These are phyloP conservation scores for Cirrhinus mrigala DNA, from an alignment of 2,797 vertebrate species.

Conservation along the genomic window DNA sequence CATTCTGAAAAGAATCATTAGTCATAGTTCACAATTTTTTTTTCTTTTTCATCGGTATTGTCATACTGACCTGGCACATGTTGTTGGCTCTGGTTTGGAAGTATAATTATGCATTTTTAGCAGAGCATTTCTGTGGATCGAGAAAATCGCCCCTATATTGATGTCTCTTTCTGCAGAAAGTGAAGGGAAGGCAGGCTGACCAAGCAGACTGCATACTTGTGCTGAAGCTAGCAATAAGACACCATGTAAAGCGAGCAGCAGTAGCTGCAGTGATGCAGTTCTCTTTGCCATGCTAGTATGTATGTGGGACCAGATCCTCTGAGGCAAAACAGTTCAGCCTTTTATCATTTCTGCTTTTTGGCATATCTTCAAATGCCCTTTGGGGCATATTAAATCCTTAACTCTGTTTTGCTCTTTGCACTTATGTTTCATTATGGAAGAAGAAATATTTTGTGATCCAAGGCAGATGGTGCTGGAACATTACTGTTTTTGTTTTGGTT, in stretches of 20 bases:
- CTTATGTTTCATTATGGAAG: not conserved
- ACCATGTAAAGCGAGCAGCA: not conserved
- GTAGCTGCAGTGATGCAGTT: not conserved
- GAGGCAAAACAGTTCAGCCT: not conserved
- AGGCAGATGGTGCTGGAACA: not conserved
- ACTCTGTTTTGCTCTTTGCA: not conserved
- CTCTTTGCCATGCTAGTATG: not conserved
- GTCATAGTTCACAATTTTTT: not conserved
- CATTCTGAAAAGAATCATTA: not conserved
- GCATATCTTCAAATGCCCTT: not conserved
- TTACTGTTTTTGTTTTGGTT: too few relatives aligned
- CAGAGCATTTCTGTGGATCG: not conserved
- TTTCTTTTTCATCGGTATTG: not conserved
- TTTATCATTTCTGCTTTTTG: not conserved
- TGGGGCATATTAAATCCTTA: not conserved
- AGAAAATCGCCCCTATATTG: not conserved
- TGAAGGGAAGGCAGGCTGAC: not conserved
- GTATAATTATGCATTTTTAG: not conserved
- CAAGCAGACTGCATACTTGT: not conserved
- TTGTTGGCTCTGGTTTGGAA: not conserved
- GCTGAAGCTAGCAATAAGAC: not conserved
- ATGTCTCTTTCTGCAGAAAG: not conserved
- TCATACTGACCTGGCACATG: not conserved
- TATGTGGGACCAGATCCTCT: not conserved
- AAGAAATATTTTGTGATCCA: not conserved